These are phyloP conservation scores for Ernsta delagoae DNA, from an alignment of 2,888 invertebrate species.

Conservation along the genomic window DNA sequence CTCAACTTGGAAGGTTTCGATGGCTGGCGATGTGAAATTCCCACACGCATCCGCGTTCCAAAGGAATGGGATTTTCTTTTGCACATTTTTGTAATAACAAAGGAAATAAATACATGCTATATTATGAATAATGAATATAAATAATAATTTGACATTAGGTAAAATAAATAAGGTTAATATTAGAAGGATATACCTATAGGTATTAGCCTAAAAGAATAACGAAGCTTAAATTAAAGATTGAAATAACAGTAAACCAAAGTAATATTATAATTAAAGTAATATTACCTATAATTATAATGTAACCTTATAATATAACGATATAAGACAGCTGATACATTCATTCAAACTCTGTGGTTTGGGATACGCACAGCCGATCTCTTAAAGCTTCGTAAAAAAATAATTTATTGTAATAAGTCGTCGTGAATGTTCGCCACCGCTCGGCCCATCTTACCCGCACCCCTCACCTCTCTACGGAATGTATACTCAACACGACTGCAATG, in stretches of 20 bases:
- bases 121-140: too few relatives aligned
- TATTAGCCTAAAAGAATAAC: too few relatives aligned
- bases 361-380: slow-evolving; percentile 70
- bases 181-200: too few relatives aligned
- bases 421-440: slow-evolving; percentile 82
- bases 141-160: too few relatives aligned
- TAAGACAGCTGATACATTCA: slow-evolving; percentile 65
- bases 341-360: slow-evolving; percentile 69
- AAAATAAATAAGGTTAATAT: too few relatives aligned
- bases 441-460: slow-evolving; percentile 69
- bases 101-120: too few relatives aligned
- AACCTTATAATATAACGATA: slow-evolving; percentile 23
- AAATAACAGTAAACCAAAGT: too few relatives aligned
- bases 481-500: slow-evolving; percentile 78
- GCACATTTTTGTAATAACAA: neutral
- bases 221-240: too few relatives aligned
- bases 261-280: too few relatives aligned
- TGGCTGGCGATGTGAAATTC: slow-evolving; percentile 22
- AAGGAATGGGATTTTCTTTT: neutral
- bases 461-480: slow-evolving; percentile 65
- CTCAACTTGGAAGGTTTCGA: slow-evolving; percentile 21
- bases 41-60: slow-evolving; percentile 16
- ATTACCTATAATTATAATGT: too few relatives aligned
- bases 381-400: slow-evolving; percentile 79
- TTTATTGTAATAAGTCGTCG: slow-evolving; percentile 84